Evolutionary conservation across 2,797 vertebrate genomes (phyloP).

Genomic region (Spinus olivaceus): DNA sequence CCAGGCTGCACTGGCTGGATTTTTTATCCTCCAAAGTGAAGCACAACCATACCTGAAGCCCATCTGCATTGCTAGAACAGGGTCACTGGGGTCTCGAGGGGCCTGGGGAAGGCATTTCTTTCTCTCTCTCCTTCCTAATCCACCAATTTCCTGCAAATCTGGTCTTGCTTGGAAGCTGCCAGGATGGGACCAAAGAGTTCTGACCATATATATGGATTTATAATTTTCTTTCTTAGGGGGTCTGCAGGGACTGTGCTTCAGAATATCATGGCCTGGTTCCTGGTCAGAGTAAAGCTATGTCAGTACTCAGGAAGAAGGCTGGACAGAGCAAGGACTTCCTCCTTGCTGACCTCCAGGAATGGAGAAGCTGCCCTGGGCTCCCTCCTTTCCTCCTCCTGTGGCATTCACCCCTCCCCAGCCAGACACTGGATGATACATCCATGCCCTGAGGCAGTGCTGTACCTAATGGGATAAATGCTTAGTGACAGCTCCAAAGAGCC

Average conservation of each 20-base stretch:
- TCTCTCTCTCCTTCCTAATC: not conserved
- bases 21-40: not conserved
- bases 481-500: conserved; percentile 9
- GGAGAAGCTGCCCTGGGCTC: not conserved
- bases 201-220: not conserved
- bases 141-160: not conserved
- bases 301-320: not conserved
- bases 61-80: fast-evolving
- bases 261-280: not conserved
- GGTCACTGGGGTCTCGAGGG: not conserved
- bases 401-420: not conserved
- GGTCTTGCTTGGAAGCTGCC: not conserved
- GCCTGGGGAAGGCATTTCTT: not conserved
- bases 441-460: not conserved
- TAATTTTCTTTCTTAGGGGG: not conserved
- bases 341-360: not conserved
- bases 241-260: not conserved
- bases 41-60: not conserved
- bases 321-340: not conserved
- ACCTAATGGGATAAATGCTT: not conserved
- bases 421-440: not conserved
- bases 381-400: not conserved
- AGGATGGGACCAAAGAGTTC: not conserved
- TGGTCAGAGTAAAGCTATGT: not conserved
- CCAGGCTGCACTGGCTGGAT: not conserved